Base-by-base conservation (phyloP, 2,888 invertebrate genomes). In the Drosophila rellima region DNA sequence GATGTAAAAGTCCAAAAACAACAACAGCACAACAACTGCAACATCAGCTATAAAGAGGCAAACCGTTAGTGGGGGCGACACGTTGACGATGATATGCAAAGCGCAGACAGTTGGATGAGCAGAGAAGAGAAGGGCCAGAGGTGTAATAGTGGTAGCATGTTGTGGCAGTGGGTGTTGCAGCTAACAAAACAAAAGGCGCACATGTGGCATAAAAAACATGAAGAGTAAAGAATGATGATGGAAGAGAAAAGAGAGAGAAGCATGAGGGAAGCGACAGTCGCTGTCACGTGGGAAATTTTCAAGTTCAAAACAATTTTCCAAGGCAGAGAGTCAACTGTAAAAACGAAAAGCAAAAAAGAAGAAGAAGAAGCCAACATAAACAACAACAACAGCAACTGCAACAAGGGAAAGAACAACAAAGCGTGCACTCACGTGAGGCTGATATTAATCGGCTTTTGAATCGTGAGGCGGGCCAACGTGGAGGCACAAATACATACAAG, bases 261-360 rank as follows among this genome's bases (percentile, higher is more conserved):
- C 23, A 23, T 23, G 23, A 0, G 23, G 15, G 35, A 29, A 45
- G 52, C 42, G 20, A 70, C 52, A 57, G 66, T 63, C 80, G 73
- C 82, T 79, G 86, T 89, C 86, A 86, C 88, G 89, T 86, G 86
- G 89, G 86, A 86, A 86, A 89, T 89, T 86, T 89, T 86, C 86
- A 86, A 86, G 86, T 86, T 86, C 86, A 86, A 86, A 89, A 73
- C 88, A 76, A 84, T 86, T 86, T 86, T 89, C 77, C 81, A 79
- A 70, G 69, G 75, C 70, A 78, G 70, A 78, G 69, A 78, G 68
- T 42, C 78, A 70, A 85, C 77, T 79, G 77, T 79, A 78, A 87
- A 79, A 71, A 56, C 60, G 62, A 69, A 73, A 68, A 62, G 59
- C 57, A n/a, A 55, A 35, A 39, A 44, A 42, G 54, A 23, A 33